Percentiles rank a stretch among this genome's conserved stretches.
Conservation (phyloP, 1,140 invertebrate species). For the Macrobrachium nipponense region DNA sequence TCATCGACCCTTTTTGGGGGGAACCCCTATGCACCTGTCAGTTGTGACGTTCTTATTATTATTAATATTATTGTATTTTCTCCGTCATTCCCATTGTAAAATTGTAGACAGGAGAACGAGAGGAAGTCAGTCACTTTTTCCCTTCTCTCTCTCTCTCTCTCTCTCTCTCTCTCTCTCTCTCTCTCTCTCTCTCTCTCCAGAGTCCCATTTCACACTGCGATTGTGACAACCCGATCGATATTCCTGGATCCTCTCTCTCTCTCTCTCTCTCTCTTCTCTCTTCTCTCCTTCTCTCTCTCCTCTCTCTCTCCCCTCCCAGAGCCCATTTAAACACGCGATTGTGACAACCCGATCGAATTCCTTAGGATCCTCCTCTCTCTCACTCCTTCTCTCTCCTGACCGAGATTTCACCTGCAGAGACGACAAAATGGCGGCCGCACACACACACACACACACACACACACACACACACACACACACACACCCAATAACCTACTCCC, state of each 20-base stretch:
- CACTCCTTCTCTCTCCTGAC: not conserved
- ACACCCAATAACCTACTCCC: too few species aligned
- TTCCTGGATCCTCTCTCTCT: not conserved
- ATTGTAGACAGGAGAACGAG: too few species aligned
- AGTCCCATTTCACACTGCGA: not conserved
- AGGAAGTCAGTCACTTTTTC: not conserved
- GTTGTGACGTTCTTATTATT: too few species aligned
- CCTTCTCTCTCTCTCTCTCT: not conserved
- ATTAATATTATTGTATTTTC: too few species aligned
- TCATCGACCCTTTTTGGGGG: too few species aligned
- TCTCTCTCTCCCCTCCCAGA: too few species aligned
- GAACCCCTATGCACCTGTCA: too few species aligned
- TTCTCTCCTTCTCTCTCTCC: not conserved
- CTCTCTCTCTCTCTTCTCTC: not conserved
- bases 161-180: not conserved
- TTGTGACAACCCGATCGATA: not conserved
- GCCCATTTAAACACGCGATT: not conserved
- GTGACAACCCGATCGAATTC: not conserved
- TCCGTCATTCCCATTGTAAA: too few species aligned
- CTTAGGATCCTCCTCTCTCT: not conserved
- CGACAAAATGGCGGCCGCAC: too few species aligned
- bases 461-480: too few species aligned
- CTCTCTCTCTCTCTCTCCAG: not conserved
- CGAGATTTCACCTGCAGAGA: too few species aligned
- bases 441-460: too few species aligned